Evolutionary conservation across 2,888 invertebrate species (phyloP), one percentile per base, ranked within the genome.

Genomic region (Mythimna ferrago): DNA sequence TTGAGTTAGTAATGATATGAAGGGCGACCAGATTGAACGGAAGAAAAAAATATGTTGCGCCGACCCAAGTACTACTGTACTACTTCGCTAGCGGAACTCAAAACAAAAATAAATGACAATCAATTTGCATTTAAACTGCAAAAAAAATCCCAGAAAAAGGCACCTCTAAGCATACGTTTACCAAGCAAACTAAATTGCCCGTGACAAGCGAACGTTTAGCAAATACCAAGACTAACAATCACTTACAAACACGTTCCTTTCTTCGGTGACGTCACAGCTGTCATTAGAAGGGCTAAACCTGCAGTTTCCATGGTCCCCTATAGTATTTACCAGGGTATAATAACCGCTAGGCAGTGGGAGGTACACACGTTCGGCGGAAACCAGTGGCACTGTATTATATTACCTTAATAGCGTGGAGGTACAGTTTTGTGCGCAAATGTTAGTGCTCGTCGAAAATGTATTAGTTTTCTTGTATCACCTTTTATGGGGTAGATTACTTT

Each of bases 341-440:
- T 67, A 21, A 61, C 16, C 19, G 10, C 32, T 32, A 48, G 32
- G 51, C 56, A 35, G 73, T 68, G 53, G 74, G 71, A 71, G 62
- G 70, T 26, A 41, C 73, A 67, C 66, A 68, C 63, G 60, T 74
- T 38, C 81, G 69, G 65, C 87, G 90, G 89, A 89, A 88, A 86
- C 87, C 77, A 68, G 89, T 89, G 87, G 87, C 90, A 88, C 88
- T 84, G 86, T 89, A 91, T 89, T 86, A 84, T 89, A 91, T 89
- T 86, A 84, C 83, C 80, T 86, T 87, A 86, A 87, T 87, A 87
- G 83, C 78, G 72, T 66, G 51, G 44, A n/a, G 58, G 84, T 87
- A 87, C 88, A 85, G 68, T 78, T 63, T 54, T 11, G 69, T 41
- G 35, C 57, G 51, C 16, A 63, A 79, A 60, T 78, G 56, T 60